Evolutionary conservation across 2,797 vertebrate species (phyloP), one percentile per base, ranked within the genome.

Genomic region (Phrynocephalus forsythii): DNA sequence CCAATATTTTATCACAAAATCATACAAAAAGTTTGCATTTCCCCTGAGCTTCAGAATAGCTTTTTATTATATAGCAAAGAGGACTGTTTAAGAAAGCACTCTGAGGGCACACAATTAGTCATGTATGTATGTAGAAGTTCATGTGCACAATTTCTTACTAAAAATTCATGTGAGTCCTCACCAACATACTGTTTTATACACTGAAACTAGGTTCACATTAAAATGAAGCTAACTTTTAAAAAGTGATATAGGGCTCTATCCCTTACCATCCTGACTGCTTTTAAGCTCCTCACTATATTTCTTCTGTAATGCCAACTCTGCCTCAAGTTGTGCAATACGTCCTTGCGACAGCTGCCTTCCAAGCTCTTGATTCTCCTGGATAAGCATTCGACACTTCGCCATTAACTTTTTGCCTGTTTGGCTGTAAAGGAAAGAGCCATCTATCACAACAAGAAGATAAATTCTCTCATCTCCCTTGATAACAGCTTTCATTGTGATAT

Each of bases 351-450:
- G 97, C 97, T 99, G 99, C 96, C 99, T 98, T 93, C 99, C 99
- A 96, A 99, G 94, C 96, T 99, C 99, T 97, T 99, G 99, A 97
- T 99, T 99, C 97, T 99, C 99, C 97, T 99, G 99, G 97, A 99
- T 99, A 97, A 99, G 98, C 99, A 99, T 99, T 96, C 99, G 98
- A 97, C 99, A 99, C 97, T 99, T 99, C 97, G 99, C 98, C 99
- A 99, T 99, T 98, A 99, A 98, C 97, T 99, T 99, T 98, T 99
- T 99, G 95, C 99, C 99, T 93, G 99, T 99, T 97, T 99, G 99
- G 98, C 99, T 99, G 99, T 94, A 99, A 99, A 98, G 98, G 98
- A 99, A 98, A 99, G 97, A 98, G 98, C 97, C 98, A 97, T 97
- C 98, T 97, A 99, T 99, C 99, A 99, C 97, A 98, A 95, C 97